phyloP scores from a whole-genome alignment of 2,888 invertebrate species.

The Andrena fulva region DNA sequence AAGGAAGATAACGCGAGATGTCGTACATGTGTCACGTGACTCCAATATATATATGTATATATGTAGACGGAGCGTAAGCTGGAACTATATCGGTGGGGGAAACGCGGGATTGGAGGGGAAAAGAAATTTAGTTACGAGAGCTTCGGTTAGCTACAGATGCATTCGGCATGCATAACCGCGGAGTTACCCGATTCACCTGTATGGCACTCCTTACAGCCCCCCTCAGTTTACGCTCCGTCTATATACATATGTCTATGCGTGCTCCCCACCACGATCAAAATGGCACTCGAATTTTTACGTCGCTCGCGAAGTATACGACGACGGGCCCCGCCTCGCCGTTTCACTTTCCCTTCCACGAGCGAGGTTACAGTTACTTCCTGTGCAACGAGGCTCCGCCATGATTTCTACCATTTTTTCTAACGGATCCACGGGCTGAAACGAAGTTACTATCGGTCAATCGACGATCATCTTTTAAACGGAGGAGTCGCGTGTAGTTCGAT shows the following conservation, averaged over 20 bases:
- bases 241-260: too few species aligned
- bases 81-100: too few species aligned
- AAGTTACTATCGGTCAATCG: constrained; percentile 22
- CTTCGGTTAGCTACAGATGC: too few species aligned
- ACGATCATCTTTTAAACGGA: constrained; percentile 14
- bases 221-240: too few species aligned
- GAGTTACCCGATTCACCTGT: too few species aligned
- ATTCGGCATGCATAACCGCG: too few species aligned
- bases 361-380: constrained; percentile 49
- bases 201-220: too few species aligned
- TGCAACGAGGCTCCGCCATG: constrained; percentile 29
- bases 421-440: constrained; percentile 24
- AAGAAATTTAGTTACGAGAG: too few species aligned
- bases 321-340: constrained; percentile 30
- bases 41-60: too few species aligned
- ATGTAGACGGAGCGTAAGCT: too few species aligned
- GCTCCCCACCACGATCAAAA: constrained; percentile 28
- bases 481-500: constrained; percentile 28
- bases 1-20: constrained; percentile 10
- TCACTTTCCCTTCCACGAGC: constrained; percentile 25
- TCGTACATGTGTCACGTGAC: constrained; percentile 18
- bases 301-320: constrained; percentile 40
- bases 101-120: too few species aligned
- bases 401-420: constrained; percentile 59
- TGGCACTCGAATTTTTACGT: constrained; percentile 62